A percentile compares a stretch with the other conserved stretches of the same genome.
phyloP scores from a whole-genome alignment of 2,888 invertebrate species.

The Drosophila colorata region DNA sequence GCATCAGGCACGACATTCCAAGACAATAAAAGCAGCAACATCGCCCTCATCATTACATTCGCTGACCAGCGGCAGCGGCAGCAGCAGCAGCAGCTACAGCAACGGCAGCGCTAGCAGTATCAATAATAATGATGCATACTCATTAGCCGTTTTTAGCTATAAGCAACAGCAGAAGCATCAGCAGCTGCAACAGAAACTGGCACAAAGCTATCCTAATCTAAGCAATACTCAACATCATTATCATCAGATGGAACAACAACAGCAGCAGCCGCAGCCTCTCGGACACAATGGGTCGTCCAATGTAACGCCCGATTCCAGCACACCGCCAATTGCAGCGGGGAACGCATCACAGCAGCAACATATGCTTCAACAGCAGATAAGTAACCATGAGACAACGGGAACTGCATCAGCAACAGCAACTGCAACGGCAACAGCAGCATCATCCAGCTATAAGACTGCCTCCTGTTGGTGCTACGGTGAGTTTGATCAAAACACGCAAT shows the following conservation, averaged over 20 bases:
- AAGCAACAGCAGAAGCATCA: slow-evolving; percentile 58
- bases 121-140: slow-evolving; percentile 57
- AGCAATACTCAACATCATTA: slow-evolving; percentile 61
- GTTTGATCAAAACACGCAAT: slow-evolving; percentile 77
- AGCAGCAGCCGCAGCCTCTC: slow-evolving; percentile 42
- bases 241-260: slow-evolving; percentile 66
- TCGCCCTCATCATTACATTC: slow-evolving; percentile 63
- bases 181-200: slow-evolving; percentile 58
- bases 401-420: slow-evolving; percentile 44
- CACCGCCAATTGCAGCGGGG: slow-evolving; percentile 44
- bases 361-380: slow-evolving; percentile 45
- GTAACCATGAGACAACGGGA: slow-evolving; percentile 44
- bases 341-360: slow-evolving; percentile 51
- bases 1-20: slow-evolving; percentile 72
- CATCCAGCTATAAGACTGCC: slow-evolving; percentile 71
- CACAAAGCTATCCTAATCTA: slow-evolving; percentile 56
- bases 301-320: slow-evolving; percentile 49
- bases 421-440: slow-evolving; percentile 43
- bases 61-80: slow-evolving; percentile 52
- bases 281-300: slow-evolving; percentile 65
- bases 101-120: slow-evolving; percentile 45
- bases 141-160: slow-evolving; percentile 72
- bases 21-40: slow-evolving; percentile 60
- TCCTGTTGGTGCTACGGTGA: slow-evolving; percentile 86
- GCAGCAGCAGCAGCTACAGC: slow-evolving; percentile 57